Percentiles rank a stretch among this genome's conserved stretches.
Conservation (phyloP, 2,797 vertebrate species). For the Heterohyrax brucei region DNA sequence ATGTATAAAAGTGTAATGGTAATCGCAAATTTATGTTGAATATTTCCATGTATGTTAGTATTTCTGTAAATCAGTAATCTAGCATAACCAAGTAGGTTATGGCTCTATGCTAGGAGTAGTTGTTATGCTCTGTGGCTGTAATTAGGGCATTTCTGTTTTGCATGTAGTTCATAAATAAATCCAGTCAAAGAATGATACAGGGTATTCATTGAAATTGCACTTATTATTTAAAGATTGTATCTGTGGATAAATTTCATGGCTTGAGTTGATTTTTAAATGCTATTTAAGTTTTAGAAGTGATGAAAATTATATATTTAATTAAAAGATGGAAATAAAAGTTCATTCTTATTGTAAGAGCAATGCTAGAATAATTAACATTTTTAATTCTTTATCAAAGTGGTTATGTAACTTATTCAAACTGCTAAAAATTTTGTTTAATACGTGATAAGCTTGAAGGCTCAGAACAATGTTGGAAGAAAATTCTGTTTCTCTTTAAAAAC, state of each 20-base stretch:
- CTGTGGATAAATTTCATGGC: conserved; percentile 45
- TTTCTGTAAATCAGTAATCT: conserved; percentile 60
- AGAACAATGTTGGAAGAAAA: conserved; percentile 42
- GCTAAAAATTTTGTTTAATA: conserved; percentile 48
- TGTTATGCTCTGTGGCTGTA: conserved; percentile 33
- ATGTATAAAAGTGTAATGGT: conserved; percentile 52
- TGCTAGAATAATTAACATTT: conserved; percentile 44
- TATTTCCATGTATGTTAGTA: conserved; percentile 50
- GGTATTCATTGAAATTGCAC: conserved; percentile 28
- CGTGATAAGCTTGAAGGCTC: conserved; percentile 33
- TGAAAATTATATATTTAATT: neutral
- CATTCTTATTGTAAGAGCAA: conserved; percentile 2
- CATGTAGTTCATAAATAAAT: conserved; percentile 26
- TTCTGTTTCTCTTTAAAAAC: conserved; percentile 56
- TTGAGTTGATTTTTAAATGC: conserved; percentile 64
- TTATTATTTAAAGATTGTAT: conserved; percentile 62
- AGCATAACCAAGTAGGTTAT: neutral
- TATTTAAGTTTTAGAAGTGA: conserved; percentile 57
- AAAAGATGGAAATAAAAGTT: conserved; percentile 63
- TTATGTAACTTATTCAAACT: conserved; percentile 66
- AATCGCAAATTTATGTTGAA: conserved; percentile 23
- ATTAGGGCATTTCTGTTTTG: conserved; percentile 45
- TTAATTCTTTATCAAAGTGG: conserved; percentile 25
- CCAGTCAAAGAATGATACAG: conserved; percentile 15
- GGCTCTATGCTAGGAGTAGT: neutral